Percentiles rank a stretch among this genome's conserved stretches.
These are phyloP conservation scores for Botia almorhae DNA, from an alignment of 2,797 vertebrate genomes.

Conservation along the genomic window DNA sequence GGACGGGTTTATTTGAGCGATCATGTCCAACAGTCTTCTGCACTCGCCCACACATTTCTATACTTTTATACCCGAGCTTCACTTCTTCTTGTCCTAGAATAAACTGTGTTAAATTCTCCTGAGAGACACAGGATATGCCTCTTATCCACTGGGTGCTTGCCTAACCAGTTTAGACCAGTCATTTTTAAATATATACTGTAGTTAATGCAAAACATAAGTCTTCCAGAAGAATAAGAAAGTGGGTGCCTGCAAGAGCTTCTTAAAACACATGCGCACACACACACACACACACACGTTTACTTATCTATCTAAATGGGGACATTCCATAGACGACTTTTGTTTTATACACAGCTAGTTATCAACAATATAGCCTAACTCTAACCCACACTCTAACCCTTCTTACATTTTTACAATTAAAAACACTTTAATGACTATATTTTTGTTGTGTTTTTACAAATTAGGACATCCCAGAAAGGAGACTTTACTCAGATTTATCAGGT, in stretches of 20 bases:
- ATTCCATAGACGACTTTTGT: too few relatives aligned
- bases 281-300: too few relatives aligned
- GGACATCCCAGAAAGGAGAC: too few relatives aligned
- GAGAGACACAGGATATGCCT: constrained; percentile 18
- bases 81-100: constrained; percentile 21
- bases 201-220: constrained; percentile 1
- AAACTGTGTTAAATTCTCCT: constrained; percentile 21
- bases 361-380: too few relatives aligned
- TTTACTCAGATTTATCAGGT: too few relatives aligned
- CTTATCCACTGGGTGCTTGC: constrained; percentile 2
- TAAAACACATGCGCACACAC: not conserved
- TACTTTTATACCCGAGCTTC: constrained; percentile 8
- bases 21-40: constrained; percentile 33
- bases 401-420: too few relatives aligned
- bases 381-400: too few relatives aligned
- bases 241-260: not conserved
- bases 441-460: too few relatives aligned
- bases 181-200: constrained; percentile 5
- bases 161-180: constrained; percentile 14
- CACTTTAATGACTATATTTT: too few relatives aligned
- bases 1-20: constrained; percentile 19
- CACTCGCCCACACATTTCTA: constrained; percentile 32
- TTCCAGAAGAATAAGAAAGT: not conserved
- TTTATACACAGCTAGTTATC: too few relatives aligned
- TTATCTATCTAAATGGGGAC: too few relatives aligned